Base-by-base conservation (phyloP, 1,140 invertebrate species). In the Brachionus rotundiformis region DNA sequence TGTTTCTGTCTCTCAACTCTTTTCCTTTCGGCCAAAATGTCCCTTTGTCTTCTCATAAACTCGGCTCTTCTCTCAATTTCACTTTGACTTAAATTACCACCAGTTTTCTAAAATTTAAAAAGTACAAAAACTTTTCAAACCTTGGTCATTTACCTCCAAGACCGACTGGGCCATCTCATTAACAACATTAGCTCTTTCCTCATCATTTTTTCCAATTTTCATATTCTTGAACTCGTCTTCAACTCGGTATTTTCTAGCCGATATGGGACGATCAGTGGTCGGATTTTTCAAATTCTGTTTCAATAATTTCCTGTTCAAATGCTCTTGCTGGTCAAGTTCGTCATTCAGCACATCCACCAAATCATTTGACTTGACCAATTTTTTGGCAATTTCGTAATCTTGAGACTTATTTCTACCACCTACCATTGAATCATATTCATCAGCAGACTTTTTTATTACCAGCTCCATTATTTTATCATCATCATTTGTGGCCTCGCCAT, bases 71-170 rank as follows among this genome's bases (percentile, higher is more conserved):
- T 33, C 8, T 68, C 63, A 33, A 68, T 33, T 68, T 68, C 63
- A 68, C 31, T 68, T 36, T 68, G 63, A 36, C 63, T 68, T 23
- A 68, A 36, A 36, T 68, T 68, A 19, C 63, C 63, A 33, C 63
- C 63, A 6, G 63, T 36, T 36, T 68, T 31, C 47, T 54, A 19
- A 8, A 6, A 19, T 39, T 10, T 39, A 16, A 19, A 7, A 54
- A 54, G 8, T 7, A 25, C 23, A 16, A 49, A n/a, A 49, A 19
- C 3, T 49, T 54, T 54, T 25, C 3, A 54, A 54, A 8, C 16
- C 3, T 16, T 23, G 13, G 25, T 11, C 0, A 10, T 13, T n/a
- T 63, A 63, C 61, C 19, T 31, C 63, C 31, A 68, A 39, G 16
- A 68, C 27, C 11, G 33, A 36, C 31, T 68, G 63, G 11, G 63